A percentile compares a stretch with the other conserved stretches of the same genome.
phyloP scores from a whole-genome alignment of 2,888 invertebrate species.

The Hyles lineata region DNA sequence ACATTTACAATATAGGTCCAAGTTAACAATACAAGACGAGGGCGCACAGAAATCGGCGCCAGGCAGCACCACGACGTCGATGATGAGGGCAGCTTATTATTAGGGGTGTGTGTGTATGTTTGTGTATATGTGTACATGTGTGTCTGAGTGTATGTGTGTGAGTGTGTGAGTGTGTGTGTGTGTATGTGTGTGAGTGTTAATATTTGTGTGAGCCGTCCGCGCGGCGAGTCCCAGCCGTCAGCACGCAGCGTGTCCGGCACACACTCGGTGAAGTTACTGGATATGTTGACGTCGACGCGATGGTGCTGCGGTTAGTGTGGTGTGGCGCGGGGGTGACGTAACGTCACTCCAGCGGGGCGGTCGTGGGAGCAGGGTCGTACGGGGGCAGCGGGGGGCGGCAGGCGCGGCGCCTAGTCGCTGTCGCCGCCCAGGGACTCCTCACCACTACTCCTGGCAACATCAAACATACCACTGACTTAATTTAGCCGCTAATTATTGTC shows the following conservation, averaged over 20 bases:
- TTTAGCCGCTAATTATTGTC: too few relatives aligned
- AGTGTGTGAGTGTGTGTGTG: background rate
- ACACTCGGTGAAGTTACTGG: too few relatives aligned
- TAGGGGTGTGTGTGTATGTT: background rate
- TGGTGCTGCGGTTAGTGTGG: background rate
- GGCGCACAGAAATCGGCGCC: too few relatives aligned
- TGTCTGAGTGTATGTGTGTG: background rate
- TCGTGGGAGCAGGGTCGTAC: background rate
- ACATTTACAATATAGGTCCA: slow-evolving; percentile 10
- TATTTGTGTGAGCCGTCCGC: background rate
- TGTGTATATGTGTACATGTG: background rate
- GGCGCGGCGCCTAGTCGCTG: slow-evolving; percentile 5
- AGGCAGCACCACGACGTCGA: background rate
- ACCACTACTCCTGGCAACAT: background rate
- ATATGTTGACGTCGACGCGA: background rate
- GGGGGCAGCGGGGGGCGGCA: background rate
- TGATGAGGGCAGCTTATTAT: background rate
- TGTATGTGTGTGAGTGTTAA: background rate
- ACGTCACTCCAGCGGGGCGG: background rate
- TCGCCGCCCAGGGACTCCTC: background rate
- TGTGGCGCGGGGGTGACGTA: background rate
- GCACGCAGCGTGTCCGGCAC: slow-evolving; percentile 4
- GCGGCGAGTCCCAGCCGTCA: slow-evolving; percentile 18
- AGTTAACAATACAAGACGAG: slow-evolving; percentile 4
- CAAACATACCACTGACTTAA: background rate